phyloP scores from a whole-genome alignment of 1,140 invertebrate species.

The Colletes gigas region DNA sequence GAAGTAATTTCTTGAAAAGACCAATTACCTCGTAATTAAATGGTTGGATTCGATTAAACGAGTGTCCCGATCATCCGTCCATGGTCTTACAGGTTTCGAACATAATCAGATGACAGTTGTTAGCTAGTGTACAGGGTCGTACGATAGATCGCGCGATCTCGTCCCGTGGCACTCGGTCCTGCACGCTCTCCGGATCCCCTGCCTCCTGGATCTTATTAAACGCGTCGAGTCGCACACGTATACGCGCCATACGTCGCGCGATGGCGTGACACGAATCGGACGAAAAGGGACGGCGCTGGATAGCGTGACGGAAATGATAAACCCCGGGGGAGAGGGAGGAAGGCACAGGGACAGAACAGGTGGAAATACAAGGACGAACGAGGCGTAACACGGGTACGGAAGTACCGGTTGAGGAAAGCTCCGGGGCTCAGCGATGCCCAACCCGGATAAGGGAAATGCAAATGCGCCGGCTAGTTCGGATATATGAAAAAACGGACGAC shows the following conservation, averaged over 20 bases:
- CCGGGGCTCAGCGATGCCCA: conserved; percentile 34
- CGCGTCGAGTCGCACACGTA: background rate
- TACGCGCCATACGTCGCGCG: background rate
- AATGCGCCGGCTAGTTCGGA: background rate
- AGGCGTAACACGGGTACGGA: background rate
- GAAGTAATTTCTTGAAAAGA: too few species aligned
- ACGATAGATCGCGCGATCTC: too few species aligned
- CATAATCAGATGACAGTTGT: too few species aligned
- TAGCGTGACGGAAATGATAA: conserved; percentile 54
- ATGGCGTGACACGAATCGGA: conserved; percentile 20
- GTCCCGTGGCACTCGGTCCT: too few species aligned
- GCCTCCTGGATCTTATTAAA: background rate
- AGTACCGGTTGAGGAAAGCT: conserved; percentile 35
- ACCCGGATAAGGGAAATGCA: conserved; percentile 28
- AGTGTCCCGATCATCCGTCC: too few species aligned
- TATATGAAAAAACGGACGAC: background rate
- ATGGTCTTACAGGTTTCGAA: too few species aligned
- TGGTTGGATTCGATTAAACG: too few species aligned
- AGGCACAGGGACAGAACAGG: conserved; percentile 31
- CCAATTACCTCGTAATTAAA: too few species aligned
- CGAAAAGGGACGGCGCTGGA: background rate
- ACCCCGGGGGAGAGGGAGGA: background rate
- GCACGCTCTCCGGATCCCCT: too few species aligned
- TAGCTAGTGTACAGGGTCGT: too few species aligned
- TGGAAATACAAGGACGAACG: conserved; percentile 41